These are phyloP conservation scores for Dorcus hopei DNA, from an alignment of 2,888 invertebrate species.

Conservation along the genomic window DNA sequence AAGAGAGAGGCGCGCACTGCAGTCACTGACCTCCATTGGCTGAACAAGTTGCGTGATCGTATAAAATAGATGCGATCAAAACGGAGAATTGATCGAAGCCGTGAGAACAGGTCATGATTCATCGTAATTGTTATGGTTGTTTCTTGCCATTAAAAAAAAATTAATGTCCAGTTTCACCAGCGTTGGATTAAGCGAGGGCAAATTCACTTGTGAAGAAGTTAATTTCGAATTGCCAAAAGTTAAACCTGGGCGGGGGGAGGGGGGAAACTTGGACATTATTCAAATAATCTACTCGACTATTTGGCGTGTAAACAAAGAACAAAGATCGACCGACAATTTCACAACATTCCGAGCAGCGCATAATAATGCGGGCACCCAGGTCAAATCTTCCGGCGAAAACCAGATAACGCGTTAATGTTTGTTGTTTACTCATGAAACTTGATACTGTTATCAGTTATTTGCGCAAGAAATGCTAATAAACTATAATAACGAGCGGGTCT, in stretches of 20 bases:
- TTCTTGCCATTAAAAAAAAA: no score
- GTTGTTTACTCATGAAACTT: neutral
- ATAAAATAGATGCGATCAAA: conserved; percentile 20
- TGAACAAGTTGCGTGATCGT: conserved; percentile 40
- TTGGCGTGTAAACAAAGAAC: neutral
- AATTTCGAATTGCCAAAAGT: no score
- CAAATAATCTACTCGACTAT: no score
- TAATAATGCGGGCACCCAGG: neutral
- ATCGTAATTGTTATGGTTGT: no score
- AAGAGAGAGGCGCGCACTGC: conserved; percentile 21
- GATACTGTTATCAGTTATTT: neutral
- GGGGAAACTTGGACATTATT: no score
- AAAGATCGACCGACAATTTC: neutral
- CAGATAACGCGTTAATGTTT: neutral
- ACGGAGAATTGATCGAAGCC: conserved; percentile 17
- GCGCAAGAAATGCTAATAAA: neutral
- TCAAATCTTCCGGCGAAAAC: no score
- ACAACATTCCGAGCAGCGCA: neutral
- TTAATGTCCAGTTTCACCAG: no score
- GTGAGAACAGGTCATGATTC: conserved; percentile 8
- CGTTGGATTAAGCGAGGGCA: no score
- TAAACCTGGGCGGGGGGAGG: no score
- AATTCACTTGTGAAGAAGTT: no score
- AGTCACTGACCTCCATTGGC: conserved; percentile 43
- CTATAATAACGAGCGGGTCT: neutral